Base-by-base conservation (phyloP, 2,888 invertebrate genomes). In the Thymelicus sylvestris region DNA sequence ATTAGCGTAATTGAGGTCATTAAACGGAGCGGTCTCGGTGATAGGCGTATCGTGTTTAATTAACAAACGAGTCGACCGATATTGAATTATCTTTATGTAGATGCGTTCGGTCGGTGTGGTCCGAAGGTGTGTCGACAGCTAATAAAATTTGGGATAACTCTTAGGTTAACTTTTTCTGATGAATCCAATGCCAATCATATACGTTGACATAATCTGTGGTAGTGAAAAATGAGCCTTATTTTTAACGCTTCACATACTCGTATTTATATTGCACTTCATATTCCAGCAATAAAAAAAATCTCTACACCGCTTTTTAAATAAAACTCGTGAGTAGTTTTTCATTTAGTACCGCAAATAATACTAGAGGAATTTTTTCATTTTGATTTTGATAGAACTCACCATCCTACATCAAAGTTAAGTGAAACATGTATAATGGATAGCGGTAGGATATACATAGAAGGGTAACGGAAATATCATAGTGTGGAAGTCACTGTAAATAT, bases 1-100 rank as follows among this genome's bases (percentile, higher is more conserved):
- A 91, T 92, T 91, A 90, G 85, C 86, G 86, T 92, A 90, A 92
- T 92, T 88, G 89, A 88, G 84, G 85, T 86, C 89, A 89, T 92
- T 91, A 91, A 90, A 89, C 85, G 88, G 79, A 78, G 81, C 84
- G 84, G 89, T 89, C 87, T 85, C 86, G 83, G 84, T 83, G 83
- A 86, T 85, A 83, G 79, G 82, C 86, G 88, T 91, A 91, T 90
- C 91, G 89, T 87, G 90, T 91, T 92, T 92, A 92, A 93, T 93
- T 93, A 91, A 92, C 87, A 89, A 91, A 92, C 89, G 89, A 91
- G 88, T 86, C 85, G 86, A 84, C 84, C 81, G 84, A 85, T 86
- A 85, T 85, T 84, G 82, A 86, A 89, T 90, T 89, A 91, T 90
- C 90, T 90, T 87, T 88, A 89, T 87, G 88, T 84, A 80, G 83